phyloP scores from a whole-genome alignment of 1,140 invertebrate species.

The Pogonomyrmex barbatus region DNA sequence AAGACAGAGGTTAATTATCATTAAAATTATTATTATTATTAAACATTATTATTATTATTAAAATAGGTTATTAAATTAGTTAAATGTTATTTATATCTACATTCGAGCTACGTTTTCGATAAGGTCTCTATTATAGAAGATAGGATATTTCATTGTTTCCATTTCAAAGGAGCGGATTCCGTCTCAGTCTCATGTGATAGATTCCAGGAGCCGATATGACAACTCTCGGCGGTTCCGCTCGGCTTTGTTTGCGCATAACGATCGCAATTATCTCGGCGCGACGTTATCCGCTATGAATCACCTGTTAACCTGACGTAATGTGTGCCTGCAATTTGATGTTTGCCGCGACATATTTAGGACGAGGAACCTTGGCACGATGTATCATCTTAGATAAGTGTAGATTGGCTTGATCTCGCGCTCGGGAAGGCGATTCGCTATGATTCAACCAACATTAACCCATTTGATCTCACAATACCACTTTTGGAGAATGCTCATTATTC shows the following conservation, averaged over 20 bases:
- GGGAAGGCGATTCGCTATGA: conserved; percentile 27
- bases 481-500: neutral
- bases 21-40: neutral
- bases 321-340: conserved; percentile 66
- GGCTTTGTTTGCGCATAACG: conserved; percentile 73
- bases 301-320: conserved; percentile 70
- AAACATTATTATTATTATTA: neutral
- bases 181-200: neutral
- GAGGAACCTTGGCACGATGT: conserved; percentile 7
- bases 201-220: conserved; percentile 66
- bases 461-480: conserved; percentile 29
- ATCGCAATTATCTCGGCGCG: conserved; percentile 72
- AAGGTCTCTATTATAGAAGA: neutral
- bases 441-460: conserved; percentile 20
- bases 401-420: conserved; percentile 61
- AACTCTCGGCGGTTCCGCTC: conserved; percentile 33
- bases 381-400: conserved; percentile 55
- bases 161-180: neutral
- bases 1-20: neutral
- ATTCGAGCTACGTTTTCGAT: neutral
- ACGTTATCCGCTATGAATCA: conserved; percentile 74
- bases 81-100: neutral
- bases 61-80: no score
- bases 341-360: conserved; percentile 64
- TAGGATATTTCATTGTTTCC: neutral